Base-by-base conservation (phyloP, 2,797 vertebrate species). In the Clarias platycephalus region DNA sequence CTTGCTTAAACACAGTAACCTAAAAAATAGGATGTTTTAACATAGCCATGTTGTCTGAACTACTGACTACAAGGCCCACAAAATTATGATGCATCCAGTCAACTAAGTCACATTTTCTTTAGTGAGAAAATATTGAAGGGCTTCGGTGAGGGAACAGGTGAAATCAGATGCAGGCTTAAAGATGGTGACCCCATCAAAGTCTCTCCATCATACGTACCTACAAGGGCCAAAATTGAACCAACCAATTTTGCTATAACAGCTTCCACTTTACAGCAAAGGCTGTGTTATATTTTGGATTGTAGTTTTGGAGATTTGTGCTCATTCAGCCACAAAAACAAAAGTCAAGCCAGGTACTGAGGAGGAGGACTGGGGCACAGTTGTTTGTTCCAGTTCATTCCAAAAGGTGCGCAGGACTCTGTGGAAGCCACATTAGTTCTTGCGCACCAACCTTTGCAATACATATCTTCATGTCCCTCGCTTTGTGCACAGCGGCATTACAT, bases 161-260 rank as follows among this genome's bases (percentile, higher is more conserved):
- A 81, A 78, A 60, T 24, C 55, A 62, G 57, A 57, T 34, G 37
- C 57, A 77, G 58, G 60, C 62, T 70, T 53, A 62, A 66, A 86
- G 49, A 58, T 18, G 26, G 34, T 5, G 1, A 6, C 16, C 15
- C 49, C n/a, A 26, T 44, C 37, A 62, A 44, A n/a, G 34, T 53
- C 37, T 58, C 13, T 10, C 24, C 34, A 44, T 97, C 93, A 98
- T 62, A 97, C 95, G 0, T 95, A 98, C 3, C 34, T 34, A 34
- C 34, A 34, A 37, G 34, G 34, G 34, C 34, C 34, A 37, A 37
- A 37, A 37, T 37, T 5, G 26, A 55, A 57, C 26, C 31, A 5
- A 10, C 18, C 67, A 68, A 12, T 22, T 63, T 63, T n/a, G 6
- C 28, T 34, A 31, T 34, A 67, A 67, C 26, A 67, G 37, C 68